Conservation (phyloP, 2,888 invertebrate genomes). For the Clostera curtula region DNA sequence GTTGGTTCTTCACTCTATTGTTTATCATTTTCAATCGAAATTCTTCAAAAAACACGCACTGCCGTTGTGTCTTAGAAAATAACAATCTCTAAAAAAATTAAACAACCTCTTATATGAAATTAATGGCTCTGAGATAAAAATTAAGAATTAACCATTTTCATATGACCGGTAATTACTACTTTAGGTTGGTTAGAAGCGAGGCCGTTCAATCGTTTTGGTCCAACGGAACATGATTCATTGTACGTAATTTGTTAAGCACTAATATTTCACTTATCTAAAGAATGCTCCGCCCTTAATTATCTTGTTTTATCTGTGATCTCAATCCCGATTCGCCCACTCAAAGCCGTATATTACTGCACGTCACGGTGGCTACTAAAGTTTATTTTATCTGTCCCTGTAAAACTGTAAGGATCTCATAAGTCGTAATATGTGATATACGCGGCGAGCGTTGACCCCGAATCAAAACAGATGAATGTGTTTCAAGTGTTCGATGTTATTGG, state of each 20-base stretch:
- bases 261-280: slow-evolving; percentile 9
- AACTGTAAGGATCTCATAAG: slow-evolving; percentile 41
- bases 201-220: slow-evolving; percentile 12
- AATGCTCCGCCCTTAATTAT: slow-evolving; percentile 13
- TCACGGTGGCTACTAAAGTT: slow-evolving; percentile 34
- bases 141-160: slow-evolving; percentile 21
- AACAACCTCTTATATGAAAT: slow-evolving; percentile 20
- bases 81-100: slow-evolving; percentile 22
- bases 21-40: slow-evolving; percentile 13
- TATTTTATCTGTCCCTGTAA: slow-evolving; percentile 41
- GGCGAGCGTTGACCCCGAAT: slow-evolving; percentile 55
- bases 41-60: slow-evolving; percentile 10
- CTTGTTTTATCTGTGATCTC: slow-evolving; percentile 33
- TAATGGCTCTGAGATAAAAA: slow-evolving; percentile 21
- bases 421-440: slow-evolving; percentile 47
- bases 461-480: slow-evolving; percentile 64
- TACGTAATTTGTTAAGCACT: slow-evolving; percentile 15
- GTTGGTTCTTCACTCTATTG: too few relatives aligned
- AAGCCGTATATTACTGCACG: slow-evolving; percentile 34
- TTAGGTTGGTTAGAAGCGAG: too few relatives aligned
- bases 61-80: slow-evolving; percentile 22
- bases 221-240: slow-evolving; percentile 12
- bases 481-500: slow-evolving; percentile 60
- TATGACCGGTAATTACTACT: slow-evolving; percentile 8
- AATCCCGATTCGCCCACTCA: slow-evolving; percentile 40